phyloP scores from a whole-genome alignment of 2,888 invertebrate species.

The Aelia acuminata region DNA sequence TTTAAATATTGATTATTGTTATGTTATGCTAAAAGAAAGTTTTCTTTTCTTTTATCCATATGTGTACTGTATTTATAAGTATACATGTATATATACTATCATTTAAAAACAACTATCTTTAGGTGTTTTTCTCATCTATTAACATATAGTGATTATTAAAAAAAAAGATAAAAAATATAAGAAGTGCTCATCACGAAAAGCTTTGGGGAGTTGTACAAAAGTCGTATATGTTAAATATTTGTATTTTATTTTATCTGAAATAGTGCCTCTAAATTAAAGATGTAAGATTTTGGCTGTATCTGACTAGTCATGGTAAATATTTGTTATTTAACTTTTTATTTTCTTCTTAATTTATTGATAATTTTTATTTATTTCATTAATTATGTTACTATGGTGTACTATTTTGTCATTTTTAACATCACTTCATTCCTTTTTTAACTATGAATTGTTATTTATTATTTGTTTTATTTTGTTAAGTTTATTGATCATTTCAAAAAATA shows the following conservation, averaged over 20 bases:
- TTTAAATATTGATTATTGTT: slow-evolving; percentile 15
- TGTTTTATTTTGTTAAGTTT: not conserved
- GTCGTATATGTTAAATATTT: slow-evolving; percentile 12
- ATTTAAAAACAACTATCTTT: slow-evolving; percentile 31
- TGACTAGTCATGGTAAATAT: slow-evolving; percentile 50
- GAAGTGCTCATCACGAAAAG: slow-evolving; percentile 40
- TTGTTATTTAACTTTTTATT: slow-evolving; percentile 22
- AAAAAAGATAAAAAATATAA: too few relatives aligned
- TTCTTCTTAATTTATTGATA: slow-evolving; percentile 31
- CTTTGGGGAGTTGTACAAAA: slow-evolving; percentile 15
- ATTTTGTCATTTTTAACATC: slow-evolving; percentile 9
- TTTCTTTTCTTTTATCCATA: not conserved
- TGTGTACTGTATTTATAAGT: not conserved
- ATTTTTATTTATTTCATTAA: not conserved
- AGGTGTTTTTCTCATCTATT: not conserved
- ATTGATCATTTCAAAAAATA: not conserved
- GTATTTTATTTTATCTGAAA: slow-evolving; percentile 41
- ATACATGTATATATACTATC: not conserved
- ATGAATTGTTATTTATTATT: not conserved
- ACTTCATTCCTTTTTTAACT: not conserved
- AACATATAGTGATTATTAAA: not conserved
- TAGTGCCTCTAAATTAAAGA: slow-evolving; percentile 48
- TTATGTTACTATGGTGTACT: slow-evolving; percentile 6
- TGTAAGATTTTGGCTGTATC: slow-evolving; percentile 38
- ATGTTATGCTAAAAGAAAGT: slow-evolving; percentile 7